These are phyloP conservation scores for Phymorhynchus buccinoides DNA, from an alignment of 1,140 invertebrate genomes.

Conservation along the genomic window DNA sequence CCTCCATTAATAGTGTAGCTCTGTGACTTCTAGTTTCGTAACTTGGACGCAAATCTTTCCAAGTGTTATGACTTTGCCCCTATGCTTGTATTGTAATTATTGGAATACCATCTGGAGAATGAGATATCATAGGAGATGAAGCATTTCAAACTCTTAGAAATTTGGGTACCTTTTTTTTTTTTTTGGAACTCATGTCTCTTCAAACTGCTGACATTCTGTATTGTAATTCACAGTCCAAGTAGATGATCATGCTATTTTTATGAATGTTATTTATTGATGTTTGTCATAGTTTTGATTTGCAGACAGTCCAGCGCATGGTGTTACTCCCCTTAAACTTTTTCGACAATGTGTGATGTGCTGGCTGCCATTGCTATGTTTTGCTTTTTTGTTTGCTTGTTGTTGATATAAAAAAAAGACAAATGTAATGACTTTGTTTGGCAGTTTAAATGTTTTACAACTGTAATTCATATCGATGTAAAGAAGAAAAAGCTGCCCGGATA, in stretches of 20 bases:
- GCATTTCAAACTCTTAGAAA: too few species aligned
- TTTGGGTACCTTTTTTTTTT: too few species aligned
- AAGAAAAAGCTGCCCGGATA: background rate
- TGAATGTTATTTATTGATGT: background rate
- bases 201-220: slow-evolving; percentile 11
- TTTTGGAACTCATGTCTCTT: background rate
- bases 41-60: too few species aligned
- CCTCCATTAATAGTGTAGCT: too few species aligned
- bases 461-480: too few species aligned
- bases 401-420: background rate
- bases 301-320: background rate
- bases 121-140: too few species aligned
- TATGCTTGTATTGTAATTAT: too few species aligned
- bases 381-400: too few species aligned
- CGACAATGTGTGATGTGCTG: background rate
- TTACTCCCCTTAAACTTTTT: background rate
- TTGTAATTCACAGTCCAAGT: background rate
- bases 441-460: too few species aligned
- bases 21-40: too few species aligned
- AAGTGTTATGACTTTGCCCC: too few species aligned
- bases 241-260: background rate
- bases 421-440: background rate
- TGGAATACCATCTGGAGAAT: too few species aligned
- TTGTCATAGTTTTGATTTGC: background rate
- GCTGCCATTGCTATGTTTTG: background rate